Conservation (phyloP, 1,140 invertebrate species). For the Lanistes nyassanus region DNA sequence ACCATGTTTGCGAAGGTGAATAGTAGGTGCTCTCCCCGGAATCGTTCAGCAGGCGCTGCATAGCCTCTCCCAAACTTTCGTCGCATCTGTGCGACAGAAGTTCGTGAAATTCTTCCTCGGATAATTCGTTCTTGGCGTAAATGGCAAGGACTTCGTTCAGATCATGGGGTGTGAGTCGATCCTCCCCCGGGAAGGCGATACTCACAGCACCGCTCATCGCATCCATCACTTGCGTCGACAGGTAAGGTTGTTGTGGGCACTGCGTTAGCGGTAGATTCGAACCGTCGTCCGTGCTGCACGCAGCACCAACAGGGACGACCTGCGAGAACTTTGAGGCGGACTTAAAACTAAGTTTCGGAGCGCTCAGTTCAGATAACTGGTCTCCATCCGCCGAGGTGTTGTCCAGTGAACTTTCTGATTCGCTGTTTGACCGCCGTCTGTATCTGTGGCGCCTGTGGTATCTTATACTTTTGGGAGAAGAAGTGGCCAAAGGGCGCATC, state of each 20-base stretch:
- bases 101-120: constrained; percentile 25
- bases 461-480: constrained; percentile 2
- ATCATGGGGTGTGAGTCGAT: constrained; percentile 1
- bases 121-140: constrained; percentile 35
- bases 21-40: constrained; percentile 9
- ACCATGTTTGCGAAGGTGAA: background rate
- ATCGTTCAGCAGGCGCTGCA: background rate
- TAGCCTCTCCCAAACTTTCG: background rate
- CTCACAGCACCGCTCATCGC: background rate
- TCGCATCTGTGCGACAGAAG: constrained; percentile 16
- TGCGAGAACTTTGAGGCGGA: background rate
- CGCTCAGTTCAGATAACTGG: background rate
- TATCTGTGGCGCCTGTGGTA: background rate
- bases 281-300: too few species aligned
- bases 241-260: background rate
- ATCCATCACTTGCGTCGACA: background rate
- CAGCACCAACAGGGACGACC: too few species aligned
- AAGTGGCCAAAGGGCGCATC: constrained; percentile 6
- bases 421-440: background rate
- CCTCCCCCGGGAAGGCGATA: background rate
- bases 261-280: background rate
- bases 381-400: background rate
- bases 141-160: constrained; percentile 20
- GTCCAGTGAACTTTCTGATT: background rate
- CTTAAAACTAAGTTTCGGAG: background rate